phyloP scores from a whole-genome alignment of 2,113 vertebrate genomes.

The Shinisaurus crocodilurus region DNA sequence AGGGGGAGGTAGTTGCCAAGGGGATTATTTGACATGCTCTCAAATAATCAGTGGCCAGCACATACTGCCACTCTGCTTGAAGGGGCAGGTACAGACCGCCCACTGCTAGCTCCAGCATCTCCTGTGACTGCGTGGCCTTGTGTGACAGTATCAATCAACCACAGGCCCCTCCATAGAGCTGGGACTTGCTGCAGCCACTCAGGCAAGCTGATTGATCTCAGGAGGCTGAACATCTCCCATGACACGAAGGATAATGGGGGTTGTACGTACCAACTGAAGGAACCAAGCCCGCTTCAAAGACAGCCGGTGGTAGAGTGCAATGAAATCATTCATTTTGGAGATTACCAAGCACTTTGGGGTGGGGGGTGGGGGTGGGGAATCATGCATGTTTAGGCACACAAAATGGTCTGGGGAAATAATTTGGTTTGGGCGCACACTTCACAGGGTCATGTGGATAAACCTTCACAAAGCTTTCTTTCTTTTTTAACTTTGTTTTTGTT shows the following conservation, averaged over 20 bases:
- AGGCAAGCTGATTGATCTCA: not conserved
- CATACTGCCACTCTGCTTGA: not conserved
- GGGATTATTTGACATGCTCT: too few relatives aligned
- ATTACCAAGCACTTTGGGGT: not conserved
- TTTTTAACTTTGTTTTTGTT: not conserved
- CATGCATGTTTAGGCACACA: not conserved
- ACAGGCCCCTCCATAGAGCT: not conserved
- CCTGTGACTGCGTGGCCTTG: not conserved
- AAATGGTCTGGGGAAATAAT: not conserved
- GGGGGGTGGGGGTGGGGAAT: too few relatives aligned
- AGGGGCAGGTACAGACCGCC: not conserved
- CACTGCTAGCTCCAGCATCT: not conserved
- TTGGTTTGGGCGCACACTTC: not conserved
- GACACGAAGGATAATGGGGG: not conserved
- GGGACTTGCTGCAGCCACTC: not conserved
- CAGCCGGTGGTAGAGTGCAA: not conserved
- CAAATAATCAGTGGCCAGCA: not conserved
- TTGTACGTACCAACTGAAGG: not conserved
- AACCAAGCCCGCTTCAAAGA: not conserved
- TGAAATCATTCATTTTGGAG: not conserved
- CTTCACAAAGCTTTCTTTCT: not conserved
- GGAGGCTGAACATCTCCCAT: not conserved
- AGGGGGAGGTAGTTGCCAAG: not conserved
- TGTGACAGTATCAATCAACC: not conserved
- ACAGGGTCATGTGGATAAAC: not conserved